Base-by-base conservation (phyloP, 2,113 vertebrate species). In the Mohoua ochrocephala region DNA sequence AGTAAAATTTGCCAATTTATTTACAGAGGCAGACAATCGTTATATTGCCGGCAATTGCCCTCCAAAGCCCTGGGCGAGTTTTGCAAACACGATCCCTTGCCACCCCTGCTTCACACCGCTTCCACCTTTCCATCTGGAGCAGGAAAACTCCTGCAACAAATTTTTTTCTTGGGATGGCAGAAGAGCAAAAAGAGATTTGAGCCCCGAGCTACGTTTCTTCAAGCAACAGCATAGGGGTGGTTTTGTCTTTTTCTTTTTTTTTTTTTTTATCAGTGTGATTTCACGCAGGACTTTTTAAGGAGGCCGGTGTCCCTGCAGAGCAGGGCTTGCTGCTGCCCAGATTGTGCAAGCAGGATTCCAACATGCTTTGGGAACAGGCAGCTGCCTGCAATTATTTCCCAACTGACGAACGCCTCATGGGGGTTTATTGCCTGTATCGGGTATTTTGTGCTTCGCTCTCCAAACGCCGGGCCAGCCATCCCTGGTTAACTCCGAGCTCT, bases 381-480 rank as follows among this genome's bases (percentile, higher is more conserved):
- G 73, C 91, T 92, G 91, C 95, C 83, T 96, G 95, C 71, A 87
- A 59, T 88, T 92, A 95, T 96, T 97, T 95, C 96, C 93, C 96
- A 97, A 95, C 91, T 94, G 92, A 70, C 61, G 35, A 92, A 95
- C 1, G 41, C 89, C 93, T 95, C 37, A 1, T 20, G 9, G 86
- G 90, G 84, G 41, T 89, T 95, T 89, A 87, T 44, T 78, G 88
- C 86, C 57, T 81, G 0, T 87, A 75, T 64, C 45, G 87, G 87
- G 64, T 52, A 89, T 73, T 91, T 77, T 41, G 56, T 2, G 20
- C 54, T 85, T 86, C 71, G 1, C 45, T 80, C 75, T 59, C 81
- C 33, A 0, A 31, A 50, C 21, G 27, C 60, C 50, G 35, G 60
- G 33, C 83, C 86, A 60, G 74, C 59, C 74, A 76, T 53, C 67